Conservation (phyloP, 1,140 invertebrate genomes). For the Prorops nasuta region DNA sequence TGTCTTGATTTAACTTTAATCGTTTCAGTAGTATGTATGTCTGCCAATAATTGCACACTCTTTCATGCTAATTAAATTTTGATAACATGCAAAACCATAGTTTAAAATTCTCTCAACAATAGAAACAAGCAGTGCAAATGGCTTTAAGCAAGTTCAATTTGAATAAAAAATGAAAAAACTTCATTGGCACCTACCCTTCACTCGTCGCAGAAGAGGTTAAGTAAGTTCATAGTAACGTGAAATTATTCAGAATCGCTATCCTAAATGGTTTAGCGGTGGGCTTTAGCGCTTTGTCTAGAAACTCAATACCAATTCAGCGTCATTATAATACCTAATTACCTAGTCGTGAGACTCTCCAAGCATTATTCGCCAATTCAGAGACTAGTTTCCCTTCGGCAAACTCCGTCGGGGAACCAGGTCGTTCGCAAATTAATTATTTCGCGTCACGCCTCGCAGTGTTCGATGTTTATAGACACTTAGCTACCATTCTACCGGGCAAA, state of each 20-base stretch:
- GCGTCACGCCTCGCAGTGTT: slow-evolving; percentile 24
- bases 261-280: not conserved
- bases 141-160: no score
- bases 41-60: no score
- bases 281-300: not conserved
- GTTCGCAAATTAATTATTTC: slow-evolving; percentile 39
- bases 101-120: no score
- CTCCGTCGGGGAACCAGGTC: slow-evolving; percentile 19
- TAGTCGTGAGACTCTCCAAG: slow-evolving; percentile 18
- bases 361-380: slow-evolving; percentile 28
- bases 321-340: slow-evolving; percentile 49
- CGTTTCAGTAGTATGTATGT: no score
- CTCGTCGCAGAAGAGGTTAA: no score
- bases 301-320: slow-evolving; percentile 33
- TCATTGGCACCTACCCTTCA: no score
- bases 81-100: no score
- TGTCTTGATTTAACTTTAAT: no score
- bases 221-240: no score
- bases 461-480: slow-evolving; percentile 33
- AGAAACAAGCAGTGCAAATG: no score
- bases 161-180: no score
- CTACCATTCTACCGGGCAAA: slow-evolving; percentile 21
- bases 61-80: no score
- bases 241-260: slow-evolving; percentile 1
- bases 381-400: slow-evolving; percentile 24